Evolutionary conservation across 1,140 invertebrate genomes (phyloP), one percentile per base, ranked within the genome.

Genomic region (Pogonomyrmex barbatus): DNA sequence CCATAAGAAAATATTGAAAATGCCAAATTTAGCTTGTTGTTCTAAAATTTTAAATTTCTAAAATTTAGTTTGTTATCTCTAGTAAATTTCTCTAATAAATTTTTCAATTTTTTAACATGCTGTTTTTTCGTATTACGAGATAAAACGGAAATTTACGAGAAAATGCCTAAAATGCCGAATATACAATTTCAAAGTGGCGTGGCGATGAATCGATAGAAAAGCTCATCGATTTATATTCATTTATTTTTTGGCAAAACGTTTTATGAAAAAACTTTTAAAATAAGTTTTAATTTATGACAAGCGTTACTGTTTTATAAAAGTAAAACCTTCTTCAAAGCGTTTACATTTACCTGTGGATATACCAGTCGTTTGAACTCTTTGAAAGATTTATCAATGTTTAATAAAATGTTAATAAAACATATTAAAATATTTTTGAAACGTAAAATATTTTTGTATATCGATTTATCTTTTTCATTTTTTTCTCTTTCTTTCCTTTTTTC

Each of bases 181-280:
- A 33, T 36, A 42, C n/a, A 82, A 68, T 12, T 71, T 58, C 9
- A 8, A 2, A 33, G 47, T 42, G 62, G 4, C 4, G 2, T 36
- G 47, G 17, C 10, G 6, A 45, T 56, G 10, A 71, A 60, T 73
- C 60, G 30, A 58, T 8, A 14, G 54, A 10, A 58, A 33, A 47
- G 14, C 54, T 83, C 8, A 71, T 73, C 24, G 17, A 75, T 83
- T 12, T n/a, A 39, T 60, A 17, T 82, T 47, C 24, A 56, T 71
- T 70, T 60, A 71, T 47, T 71, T 12, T 71, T 71, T 4, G 17
- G 14, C 6, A 33, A 2, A 78, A 3, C 2, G 14, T 47, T n/a
- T 67, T 33, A 17, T 42, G 30, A 73, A 68, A 70, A 1, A 45
- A 9, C 14, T 45, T 70, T 70, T 2, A 9, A 68, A 54, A 82